Conservation (phyloP, 2,113 vertebrate genomes). For the Charadrius vociferus region DNA sequence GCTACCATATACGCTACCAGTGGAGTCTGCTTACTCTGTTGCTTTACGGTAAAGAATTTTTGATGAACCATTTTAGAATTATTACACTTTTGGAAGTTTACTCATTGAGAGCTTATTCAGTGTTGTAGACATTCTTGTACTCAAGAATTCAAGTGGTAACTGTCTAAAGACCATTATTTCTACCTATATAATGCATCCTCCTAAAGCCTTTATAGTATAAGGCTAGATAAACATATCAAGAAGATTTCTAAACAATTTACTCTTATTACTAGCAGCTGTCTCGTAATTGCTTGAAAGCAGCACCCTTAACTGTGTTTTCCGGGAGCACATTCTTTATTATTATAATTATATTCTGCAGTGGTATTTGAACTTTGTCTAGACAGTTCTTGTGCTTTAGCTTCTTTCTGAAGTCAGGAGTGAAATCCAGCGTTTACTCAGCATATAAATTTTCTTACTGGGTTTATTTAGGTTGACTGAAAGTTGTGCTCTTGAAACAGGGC, state of each 20-base stretch:
- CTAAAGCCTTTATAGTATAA: background rate
- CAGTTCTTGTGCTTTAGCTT: background rate
- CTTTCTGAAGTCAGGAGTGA: background rate
- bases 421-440: background rate
- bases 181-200: background rate
- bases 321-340: background rate
- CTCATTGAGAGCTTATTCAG: background rate
- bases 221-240: background rate
- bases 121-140: background rate
- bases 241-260: background rate
- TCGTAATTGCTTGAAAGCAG: background rate
- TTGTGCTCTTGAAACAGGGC: background rate
- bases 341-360: background rate
- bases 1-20: slow-evolving; percentile 87
- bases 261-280: background rate
- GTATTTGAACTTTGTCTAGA: background rate
- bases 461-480: background rate
- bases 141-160: background rate
- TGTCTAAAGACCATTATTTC: background rate
- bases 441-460: background rate
- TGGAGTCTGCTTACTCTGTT: slow-evolving; percentile 80
- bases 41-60: slow-evolving; percentile 78
- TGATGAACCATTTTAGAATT: background rate
- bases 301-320: background rate
- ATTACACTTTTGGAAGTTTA: background rate